Percentiles rank a stretch among this genome's conserved stretches.
Conservation (phyloP, 2,113 vertebrate species). For the Dolichotis patagonum region DNA sequence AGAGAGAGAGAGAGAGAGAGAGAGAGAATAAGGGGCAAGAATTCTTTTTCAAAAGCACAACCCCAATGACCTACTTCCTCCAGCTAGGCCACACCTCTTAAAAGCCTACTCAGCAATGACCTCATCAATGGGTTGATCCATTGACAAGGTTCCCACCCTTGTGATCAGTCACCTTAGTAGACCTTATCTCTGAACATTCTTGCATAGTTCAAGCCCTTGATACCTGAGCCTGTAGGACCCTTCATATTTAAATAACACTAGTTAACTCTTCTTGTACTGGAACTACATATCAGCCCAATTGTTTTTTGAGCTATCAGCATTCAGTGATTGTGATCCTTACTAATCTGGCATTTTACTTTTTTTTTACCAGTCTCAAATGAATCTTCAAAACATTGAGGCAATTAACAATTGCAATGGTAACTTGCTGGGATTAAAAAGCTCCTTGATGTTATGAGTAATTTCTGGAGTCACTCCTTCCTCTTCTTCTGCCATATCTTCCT, state of each 20-base stretch:
- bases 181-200: neutral
- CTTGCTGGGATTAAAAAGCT: neutral
- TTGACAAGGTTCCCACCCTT: neutral
- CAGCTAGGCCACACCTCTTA: neutral
- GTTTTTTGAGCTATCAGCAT: neutral
- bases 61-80: neutral
- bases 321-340: neutral
- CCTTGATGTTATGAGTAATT: neutral
- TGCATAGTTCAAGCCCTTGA: neutral
- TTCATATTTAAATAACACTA: neutral
- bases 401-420: neutral
- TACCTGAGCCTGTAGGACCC: neutral
- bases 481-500: too few species aligned
- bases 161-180: neutral
- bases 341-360: neutral
- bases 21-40: neutral
- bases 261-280: neutral
- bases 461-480: neutral
- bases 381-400: neutral
- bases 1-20: neutral
- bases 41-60: neutral
- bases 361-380: accelerated
- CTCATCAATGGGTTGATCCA: neutral
- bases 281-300: neutral
- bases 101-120: neutral